Conservation (phyloP, 2,797 vertebrate species). For the Iguana delicatissima region DNA sequence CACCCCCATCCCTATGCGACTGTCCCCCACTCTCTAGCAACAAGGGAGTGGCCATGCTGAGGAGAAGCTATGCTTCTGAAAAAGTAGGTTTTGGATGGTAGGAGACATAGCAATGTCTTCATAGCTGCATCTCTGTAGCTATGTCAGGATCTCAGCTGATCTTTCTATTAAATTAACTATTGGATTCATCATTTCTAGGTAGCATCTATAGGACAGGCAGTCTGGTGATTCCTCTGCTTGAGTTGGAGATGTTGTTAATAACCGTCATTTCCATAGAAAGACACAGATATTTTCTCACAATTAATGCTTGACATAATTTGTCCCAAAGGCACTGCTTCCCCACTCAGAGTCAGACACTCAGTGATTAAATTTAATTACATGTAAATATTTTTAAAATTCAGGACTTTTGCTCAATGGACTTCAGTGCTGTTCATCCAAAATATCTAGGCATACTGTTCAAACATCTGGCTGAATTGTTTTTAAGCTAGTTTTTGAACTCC, state of each 20-base stretch:
- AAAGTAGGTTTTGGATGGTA: no score
- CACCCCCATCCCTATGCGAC: no score
- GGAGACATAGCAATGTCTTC: no score
- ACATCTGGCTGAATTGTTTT: conserved; percentile 37
- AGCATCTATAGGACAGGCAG: neutral
- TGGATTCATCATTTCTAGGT: neutral
- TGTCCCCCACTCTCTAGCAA: no score
- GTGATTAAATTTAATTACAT: neutral
- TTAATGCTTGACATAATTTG: neutral
- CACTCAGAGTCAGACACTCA: fast-evolving
- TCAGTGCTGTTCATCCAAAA: neutral
- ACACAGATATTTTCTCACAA: neutral
- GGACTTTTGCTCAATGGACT: neutral
- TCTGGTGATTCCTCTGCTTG: neutral
- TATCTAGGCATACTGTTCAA: conserved; percentile 29
- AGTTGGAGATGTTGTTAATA: neutral
- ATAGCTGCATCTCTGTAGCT: no score
- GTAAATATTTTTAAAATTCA: neutral
- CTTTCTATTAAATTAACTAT: neutral
- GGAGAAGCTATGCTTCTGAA: no score
- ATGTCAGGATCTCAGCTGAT: no score
- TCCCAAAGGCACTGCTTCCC: neutral
- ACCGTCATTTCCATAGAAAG: neutral
- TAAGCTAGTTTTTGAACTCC: conserved; percentile 25
- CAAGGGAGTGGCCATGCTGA: no score